phyloP scores from a whole-genome alignment of 2,113 vertebrate genomes.

The Nesogale talazaci region DNA sequence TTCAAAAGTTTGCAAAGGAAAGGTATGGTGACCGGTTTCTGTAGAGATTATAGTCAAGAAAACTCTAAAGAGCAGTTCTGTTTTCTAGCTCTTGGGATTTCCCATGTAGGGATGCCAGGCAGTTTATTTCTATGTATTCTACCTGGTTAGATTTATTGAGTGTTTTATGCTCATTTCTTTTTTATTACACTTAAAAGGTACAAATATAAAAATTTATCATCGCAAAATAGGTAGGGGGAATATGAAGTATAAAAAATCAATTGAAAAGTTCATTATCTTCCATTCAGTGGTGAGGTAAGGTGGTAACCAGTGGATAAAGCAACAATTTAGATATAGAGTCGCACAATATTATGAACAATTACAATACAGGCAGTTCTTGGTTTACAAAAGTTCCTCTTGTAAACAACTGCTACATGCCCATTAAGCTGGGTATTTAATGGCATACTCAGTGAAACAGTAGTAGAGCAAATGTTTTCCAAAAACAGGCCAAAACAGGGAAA shows the following conservation, averaged over 20 bases:
- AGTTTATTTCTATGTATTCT: conserved; percentile 37
- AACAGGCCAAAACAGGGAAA: no score
- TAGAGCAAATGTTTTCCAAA: no score
- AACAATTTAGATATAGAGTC: background rate
- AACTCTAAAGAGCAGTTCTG: no score
- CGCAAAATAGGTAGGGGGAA: background rate
- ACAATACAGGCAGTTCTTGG: no score
- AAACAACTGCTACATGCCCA: no score
- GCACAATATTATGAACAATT: background rate
- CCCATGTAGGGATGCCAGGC: background rate
- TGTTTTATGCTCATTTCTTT: conserved; percentile 20
- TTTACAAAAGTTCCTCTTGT: no score
- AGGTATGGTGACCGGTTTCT: background rate
- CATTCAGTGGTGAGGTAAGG: background rate
- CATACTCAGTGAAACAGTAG: no score
- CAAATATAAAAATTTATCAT: background rate
- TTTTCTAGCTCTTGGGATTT: no score
- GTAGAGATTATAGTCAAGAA: no score
- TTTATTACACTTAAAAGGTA: conserved; percentile 1
- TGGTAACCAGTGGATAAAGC: conserved; percentile 23
- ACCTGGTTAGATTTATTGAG: background rate
- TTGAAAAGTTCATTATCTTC: background rate
- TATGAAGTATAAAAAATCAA: background rate
- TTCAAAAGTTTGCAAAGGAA: background rate
- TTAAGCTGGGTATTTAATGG: no score